phyloP scores from a whole-genome alignment of 64 coral and sea anemone species.

The Dendrophyllia cribrosa region DNA sequence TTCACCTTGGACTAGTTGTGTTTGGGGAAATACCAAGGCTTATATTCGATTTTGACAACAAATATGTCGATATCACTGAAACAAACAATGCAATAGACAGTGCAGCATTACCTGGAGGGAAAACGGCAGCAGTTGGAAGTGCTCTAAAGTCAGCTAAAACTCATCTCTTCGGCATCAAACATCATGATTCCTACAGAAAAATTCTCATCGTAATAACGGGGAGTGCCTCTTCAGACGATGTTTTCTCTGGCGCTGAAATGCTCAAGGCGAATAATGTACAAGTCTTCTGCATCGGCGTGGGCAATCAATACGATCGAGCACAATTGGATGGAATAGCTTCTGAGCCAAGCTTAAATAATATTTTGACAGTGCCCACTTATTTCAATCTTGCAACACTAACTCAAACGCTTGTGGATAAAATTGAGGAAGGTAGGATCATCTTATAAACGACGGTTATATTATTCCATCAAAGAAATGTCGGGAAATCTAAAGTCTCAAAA shows the following conservation, averaged over 20 bases:
- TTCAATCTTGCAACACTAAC: constrained; percentile 9
- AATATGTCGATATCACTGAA: constrained; percentile 33
- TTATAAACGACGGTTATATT: background rate
- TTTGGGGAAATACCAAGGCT: constrained; percentile 53
- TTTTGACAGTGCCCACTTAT: constrained; percentile 54
- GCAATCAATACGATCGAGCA: constrained; percentile 46
- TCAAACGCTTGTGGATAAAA: constrained; percentile 69
- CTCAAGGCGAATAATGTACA: constrained; percentile 61
- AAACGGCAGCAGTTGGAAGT: constrained; percentile 9
- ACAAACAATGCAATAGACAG: constrained; percentile 62
- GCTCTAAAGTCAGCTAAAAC: constrained; percentile 60
- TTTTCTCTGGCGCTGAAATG: constrained; percentile 72
- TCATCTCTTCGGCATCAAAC: constrained; percentile 77
- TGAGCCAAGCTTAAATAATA: constrained; percentile 39
- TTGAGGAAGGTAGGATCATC: constrained; percentile 73
- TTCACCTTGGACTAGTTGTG: constrained; percentile 75
- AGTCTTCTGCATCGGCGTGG: constrained; percentile 71
- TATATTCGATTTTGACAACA: constrained; percentile 73
- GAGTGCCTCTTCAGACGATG: constrained; percentile 75
- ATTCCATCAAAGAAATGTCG: background rate
- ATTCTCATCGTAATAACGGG: constrained; percentile 69
- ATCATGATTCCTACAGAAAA: constrained; percentile 60
- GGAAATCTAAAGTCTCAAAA: too few relatives aligned
- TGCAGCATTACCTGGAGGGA: constrained; percentile 39
- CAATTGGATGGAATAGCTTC: constrained; percentile 84